These are phyloP conservation scores for Balearica regulorum DNA, from an alignment of 2,797 vertebrate species.

Conservation along the genomic window DNA sequence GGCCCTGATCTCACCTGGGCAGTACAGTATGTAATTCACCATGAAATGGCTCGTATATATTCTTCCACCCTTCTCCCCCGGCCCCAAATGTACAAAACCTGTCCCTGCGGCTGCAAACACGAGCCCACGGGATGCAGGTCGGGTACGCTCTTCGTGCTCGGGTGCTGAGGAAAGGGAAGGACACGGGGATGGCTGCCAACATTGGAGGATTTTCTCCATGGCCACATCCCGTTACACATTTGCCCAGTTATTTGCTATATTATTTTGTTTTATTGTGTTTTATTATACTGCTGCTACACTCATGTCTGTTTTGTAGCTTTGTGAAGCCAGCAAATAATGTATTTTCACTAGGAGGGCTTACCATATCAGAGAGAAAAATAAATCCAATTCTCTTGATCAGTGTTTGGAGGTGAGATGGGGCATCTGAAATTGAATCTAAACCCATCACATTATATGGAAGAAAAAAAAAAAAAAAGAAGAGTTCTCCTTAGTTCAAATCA, in stretches of 20 bases:
- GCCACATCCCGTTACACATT: not conserved
- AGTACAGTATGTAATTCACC: not conserved
- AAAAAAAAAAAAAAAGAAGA: not conserved
- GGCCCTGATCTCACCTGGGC: not conserved
- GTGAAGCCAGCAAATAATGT: not conserved
- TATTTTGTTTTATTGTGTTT: not conserved
- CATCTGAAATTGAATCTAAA: slow-evolving; percentile 18
- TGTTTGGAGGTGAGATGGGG: not conserved
- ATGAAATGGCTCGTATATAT: not conserved
- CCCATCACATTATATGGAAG: not conserved
- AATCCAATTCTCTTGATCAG: slow-evolving; percentile 2
- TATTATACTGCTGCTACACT: not conserved
- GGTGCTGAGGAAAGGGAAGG: not conserved
- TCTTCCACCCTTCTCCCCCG: not conserved
- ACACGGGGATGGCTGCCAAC: not conserved
- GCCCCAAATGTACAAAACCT: not conserved
- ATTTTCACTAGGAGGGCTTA: not conserved
- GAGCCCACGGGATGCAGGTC: not conserved
- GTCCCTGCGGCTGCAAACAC: not conserved
- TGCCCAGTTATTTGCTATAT: not conserved
- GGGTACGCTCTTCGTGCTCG: not conserved
- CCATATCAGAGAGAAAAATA: not conserved
- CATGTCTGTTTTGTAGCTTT: not conserved
- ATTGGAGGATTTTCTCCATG: not conserved
- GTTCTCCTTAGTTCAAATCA: not conserved